These are phyloP conservation scores for Aegotheles bennettii DNA, from an alignment of 2,113 vertebrate species.

Conservation along the genomic window DNA sequence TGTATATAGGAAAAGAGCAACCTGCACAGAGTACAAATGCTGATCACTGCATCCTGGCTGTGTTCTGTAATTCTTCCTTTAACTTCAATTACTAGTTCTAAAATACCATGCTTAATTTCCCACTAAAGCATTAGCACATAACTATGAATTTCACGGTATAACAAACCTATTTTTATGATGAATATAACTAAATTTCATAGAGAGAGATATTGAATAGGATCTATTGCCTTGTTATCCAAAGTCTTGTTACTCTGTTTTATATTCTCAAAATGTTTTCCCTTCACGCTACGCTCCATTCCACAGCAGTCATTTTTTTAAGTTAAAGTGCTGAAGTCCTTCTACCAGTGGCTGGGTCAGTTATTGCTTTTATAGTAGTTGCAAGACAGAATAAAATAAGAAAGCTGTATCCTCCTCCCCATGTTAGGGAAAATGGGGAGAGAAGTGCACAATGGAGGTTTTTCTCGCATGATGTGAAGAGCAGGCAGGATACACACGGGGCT, in stretches of 20 bases:
- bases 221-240: neutral
- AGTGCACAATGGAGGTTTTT: neutral
- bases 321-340: neutral
- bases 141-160: neutral
- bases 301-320: neutral
- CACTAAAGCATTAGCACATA: neutral
- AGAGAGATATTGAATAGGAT: neutral
- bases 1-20: neutral
- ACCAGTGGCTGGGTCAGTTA: neutral
- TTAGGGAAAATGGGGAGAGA: neutral
- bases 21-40: neutral
- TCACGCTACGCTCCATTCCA: neutral
- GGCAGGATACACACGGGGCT: rapidly evolving
- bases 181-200: neutral
- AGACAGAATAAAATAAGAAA: neutral
- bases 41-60: neutral
- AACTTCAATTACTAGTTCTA: neutral
- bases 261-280: neutral
- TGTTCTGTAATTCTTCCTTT: neutral
- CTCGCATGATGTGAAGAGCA: neutral
- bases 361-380: neutral
- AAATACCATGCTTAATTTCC: neutral
- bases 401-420: rapidly evolving
- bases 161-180: neutral
- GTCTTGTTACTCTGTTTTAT: neutral